Percentiles rank a stretch among this genome's conserved stretches.
Conservation (phyloP, 2,113 vertebrate genomes). For the Scomber japonicus region DNA sequence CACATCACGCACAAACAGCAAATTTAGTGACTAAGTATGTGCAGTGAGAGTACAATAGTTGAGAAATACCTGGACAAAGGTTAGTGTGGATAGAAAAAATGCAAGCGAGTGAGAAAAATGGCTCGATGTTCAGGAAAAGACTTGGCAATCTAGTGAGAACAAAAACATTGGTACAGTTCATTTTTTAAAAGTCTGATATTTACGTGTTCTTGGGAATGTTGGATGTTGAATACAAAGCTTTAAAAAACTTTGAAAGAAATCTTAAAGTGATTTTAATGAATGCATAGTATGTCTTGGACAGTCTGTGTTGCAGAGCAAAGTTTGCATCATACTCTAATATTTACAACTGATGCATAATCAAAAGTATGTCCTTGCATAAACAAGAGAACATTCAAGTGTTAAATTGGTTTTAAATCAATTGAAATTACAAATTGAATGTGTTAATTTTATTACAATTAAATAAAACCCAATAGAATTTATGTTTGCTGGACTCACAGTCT, state of each 20-base stretch:
- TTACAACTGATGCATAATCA: constrained; percentile 61
- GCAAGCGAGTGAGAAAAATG: constrained; percentile 6
- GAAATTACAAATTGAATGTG: constrained; percentile 52
- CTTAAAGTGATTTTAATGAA: constrained; percentile 35
- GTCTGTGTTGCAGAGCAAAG: constrained; percentile 23
- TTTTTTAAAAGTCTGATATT: constrained; percentile 20
- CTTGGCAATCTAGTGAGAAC: constrained; percentile 35
- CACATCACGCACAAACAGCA: constrained; percentile 35
- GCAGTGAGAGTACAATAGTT: not conserved
- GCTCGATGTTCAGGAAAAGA: constrained; percentile 20
- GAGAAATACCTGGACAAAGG: constrained; percentile 37
- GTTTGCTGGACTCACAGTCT: constrained; percentile 52
- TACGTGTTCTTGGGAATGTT: constrained; percentile 20
- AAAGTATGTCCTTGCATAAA: constrained; percentile 38
- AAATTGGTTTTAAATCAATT: constrained; percentile 48
- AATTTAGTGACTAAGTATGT: constrained; percentile 14
- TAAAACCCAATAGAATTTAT: constrained; percentile 60
- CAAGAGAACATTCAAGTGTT: constrained; percentile 56
- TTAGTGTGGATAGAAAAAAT: constrained; percentile 31
- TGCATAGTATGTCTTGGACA: constrained; percentile 57
- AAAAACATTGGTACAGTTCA: constrained; percentile 12
- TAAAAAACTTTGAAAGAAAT: constrained; percentile 44
- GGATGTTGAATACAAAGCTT: constrained; percentile 38
- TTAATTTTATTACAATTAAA: constrained; percentile 50
- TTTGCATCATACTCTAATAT: constrained; percentile 57